phyloP scores from a whole-genome alignment of 2,797 vertebrate species.

The Ptychadena robeensis region DNA sequence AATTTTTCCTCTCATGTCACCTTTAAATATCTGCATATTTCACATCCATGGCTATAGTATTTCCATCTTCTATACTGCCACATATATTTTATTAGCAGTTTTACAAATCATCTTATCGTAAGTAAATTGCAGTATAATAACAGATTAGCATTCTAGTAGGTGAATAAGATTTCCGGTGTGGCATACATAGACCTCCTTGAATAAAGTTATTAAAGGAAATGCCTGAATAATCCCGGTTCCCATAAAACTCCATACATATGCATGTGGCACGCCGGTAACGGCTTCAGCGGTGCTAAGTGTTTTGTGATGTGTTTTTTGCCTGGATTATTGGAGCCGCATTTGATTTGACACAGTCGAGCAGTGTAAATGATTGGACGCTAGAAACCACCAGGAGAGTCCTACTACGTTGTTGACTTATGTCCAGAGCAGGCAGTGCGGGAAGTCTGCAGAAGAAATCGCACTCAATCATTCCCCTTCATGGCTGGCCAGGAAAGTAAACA shows the following conservation, averaged over 20 bases:
- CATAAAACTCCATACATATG: slow-evolving; percentile 32
- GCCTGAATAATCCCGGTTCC: slow-evolving; percentile 32
- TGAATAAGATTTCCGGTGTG: background rate
- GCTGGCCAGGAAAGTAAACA: slow-evolving; percentile 39
- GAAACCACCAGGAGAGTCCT: slow-evolving; percentile 42
- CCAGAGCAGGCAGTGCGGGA: slow-evolving; percentile 30
- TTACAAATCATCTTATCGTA: background rate
- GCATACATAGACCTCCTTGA: slow-evolving; percentile 25
- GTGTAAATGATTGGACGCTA: slow-evolving; percentile 26
- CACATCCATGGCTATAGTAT: background rate
- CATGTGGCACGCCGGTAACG: background rate
- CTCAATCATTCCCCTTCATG: slow-evolving; percentile 51
- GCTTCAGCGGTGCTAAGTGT: slow-evolving; percentile 31
- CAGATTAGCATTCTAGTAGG: slow-evolving; percentile 11
- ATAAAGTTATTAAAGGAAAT: slow-evolving; percentile 40
- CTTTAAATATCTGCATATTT: no score
- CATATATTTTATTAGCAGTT: background rate
- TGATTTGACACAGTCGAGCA: slow-evolving; percentile 23
- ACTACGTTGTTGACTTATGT: slow-evolving; percentile 38
- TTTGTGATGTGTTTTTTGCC: slow-evolving; percentile 43
- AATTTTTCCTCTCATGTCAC: background rate
- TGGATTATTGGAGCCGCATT: slow-evolving; percentile 33
- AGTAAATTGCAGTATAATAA: slow-evolving; percentile 1
- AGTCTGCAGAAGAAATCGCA: slow-evolving; percentile 35
- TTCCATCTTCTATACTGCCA: background rate